A percentile compares a stretch with the other conserved stretches of the same genome.
These are phyloP conservation scores for Parasteatoda lunata DNA, from an alignment of 2,888 invertebrate species.

Conservation along the genomic window DNA sequence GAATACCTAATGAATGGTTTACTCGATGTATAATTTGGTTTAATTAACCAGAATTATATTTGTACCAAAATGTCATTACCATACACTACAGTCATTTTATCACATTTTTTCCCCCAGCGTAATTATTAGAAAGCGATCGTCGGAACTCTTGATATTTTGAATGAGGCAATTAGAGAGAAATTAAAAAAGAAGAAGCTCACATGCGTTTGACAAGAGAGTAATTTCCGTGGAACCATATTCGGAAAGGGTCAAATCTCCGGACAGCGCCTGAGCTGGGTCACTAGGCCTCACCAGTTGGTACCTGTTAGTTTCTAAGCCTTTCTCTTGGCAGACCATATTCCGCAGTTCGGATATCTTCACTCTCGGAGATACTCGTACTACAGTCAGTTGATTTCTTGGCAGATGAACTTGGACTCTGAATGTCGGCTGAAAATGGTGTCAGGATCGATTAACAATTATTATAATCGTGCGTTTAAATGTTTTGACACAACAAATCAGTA, in stretches of 20 bases:
- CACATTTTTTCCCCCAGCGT: too few relatives aligned
- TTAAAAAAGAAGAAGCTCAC: slow-evolving; percentile 68
- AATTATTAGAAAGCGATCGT: too few relatives aligned
- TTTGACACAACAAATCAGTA: too few relatives aligned
- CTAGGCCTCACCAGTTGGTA: slow-evolving; percentile 86
- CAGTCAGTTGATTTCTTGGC: slow-evolving; percentile 86
- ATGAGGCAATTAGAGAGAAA: too few relatives aligned
- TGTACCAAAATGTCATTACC: too few relatives aligned
- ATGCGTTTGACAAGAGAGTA: slow-evolving; percentile 74
- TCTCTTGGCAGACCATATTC: slow-evolving; percentile 83
- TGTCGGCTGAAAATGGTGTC: slow-evolving; percentile 27
- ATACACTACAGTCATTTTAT: too few relatives aligned
- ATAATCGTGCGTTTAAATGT: too few relatives aligned
- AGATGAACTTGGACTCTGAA: slow-evolving; percentile 80
- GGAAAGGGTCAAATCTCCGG: slow-evolving; percentile 78
- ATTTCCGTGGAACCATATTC: slow-evolving; percentile 82
- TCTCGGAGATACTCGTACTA: slow-evolving; percentile 83
- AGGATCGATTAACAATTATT: too few relatives aligned
- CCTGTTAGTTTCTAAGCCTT: slow-evolving; percentile 82
- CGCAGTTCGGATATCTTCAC: slow-evolving; percentile 82
- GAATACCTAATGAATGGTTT: too few relatives aligned
- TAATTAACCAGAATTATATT: too few relatives aligned
- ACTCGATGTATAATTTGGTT: too few relatives aligned
- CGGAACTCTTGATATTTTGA: too few relatives aligned
- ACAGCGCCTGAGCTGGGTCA: slow-evolving; percentile 79